phyloP scores from a whole-genome alignment of 2,888 invertebrate species.

The Drosophila atroscutellata region DNA sequence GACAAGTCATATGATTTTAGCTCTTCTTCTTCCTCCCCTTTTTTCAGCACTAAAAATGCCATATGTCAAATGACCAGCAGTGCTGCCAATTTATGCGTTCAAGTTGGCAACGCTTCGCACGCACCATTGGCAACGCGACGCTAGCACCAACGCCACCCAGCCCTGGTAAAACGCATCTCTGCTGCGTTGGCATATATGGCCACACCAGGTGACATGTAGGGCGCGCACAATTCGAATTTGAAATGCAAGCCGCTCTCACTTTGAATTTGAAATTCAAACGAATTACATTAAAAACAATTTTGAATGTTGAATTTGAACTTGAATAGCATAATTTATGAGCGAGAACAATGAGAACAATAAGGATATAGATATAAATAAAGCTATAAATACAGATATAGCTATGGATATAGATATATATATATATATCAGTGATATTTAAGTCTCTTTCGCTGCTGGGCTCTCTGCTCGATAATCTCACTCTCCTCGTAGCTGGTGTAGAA shows the following conservation, averaged over 20 bases:
- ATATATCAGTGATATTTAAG: conserved; percentile 4
- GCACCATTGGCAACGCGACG: not conserved
- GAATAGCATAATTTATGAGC: not conserved
- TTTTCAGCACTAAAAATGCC: conserved; percentile 45
- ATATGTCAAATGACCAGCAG: conserved; percentile 43
- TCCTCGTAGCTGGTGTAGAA: conserved; percentile 87
- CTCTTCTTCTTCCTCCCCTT: conserved; percentile 41
- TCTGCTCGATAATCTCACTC: conserved; percentile 15
- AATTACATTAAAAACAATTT: not conserved
- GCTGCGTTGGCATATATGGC: not conserved
- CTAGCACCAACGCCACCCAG: not conserved
- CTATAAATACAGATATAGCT: not conserved
- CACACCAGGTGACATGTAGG: not conserved
- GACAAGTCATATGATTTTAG: conserved; percentile 72
- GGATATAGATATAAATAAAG: not conserved
- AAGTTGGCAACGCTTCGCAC: conserved; percentile 19
- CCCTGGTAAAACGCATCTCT: conserved; percentile 17
- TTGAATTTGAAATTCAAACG: not conserved
- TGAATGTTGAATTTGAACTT: not conserved
- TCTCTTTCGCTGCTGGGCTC: conserved; percentile 10
- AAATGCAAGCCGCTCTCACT: not conserved
- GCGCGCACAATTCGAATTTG: conserved; percentile 1
- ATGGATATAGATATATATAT: not conserved
- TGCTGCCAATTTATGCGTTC: conserved; percentile 33
- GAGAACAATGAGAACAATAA: not conserved